Evolutionary conservation across 92 coral and sea anemone species (phyloP).

Genomic region (Isaurus tuberculatus): DNA sequence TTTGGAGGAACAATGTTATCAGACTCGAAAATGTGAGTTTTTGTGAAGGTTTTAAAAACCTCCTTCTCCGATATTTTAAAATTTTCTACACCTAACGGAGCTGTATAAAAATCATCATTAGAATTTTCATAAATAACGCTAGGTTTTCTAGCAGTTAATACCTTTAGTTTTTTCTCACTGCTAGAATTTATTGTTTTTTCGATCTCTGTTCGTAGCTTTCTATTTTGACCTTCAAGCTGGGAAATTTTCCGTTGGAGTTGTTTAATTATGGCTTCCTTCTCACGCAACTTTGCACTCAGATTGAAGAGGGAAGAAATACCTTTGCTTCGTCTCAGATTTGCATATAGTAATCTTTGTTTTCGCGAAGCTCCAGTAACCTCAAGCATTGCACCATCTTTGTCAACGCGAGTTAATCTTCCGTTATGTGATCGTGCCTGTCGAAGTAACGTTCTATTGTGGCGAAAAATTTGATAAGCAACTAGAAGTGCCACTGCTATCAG

Average conservation of each 20-base stretch:
- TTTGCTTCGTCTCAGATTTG: slow-evolving; percentile 17
- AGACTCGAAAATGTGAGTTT: slow-evolving; percentile 75
- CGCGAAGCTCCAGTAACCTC: not conserved
- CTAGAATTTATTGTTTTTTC: slow-evolving; percentile 24
- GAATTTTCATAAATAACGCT: slow-evolving; percentile 26
- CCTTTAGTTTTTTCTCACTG: not conserved
- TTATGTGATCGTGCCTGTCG: slow-evolving; percentile 24
- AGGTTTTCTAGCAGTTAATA: not conserved
- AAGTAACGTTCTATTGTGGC: slow-evolving; percentile 37
- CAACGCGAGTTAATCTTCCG: slow-evolving; percentile 2
- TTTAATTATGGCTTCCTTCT: slow-evolving; percentile 46
- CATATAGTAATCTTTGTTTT: slow-evolving; percentile 4
- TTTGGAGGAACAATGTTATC: slow-evolving; percentile 67
- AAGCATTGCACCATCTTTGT: not conserved
- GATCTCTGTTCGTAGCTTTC: slow-evolving; percentile 57
- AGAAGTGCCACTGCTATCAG: slow-evolving; percentile 48
- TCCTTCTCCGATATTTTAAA: slow-evolving; percentile 66
- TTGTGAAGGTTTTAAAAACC: slow-evolving; percentile 74
- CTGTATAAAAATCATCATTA: not conserved
- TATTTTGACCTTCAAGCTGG: slow-evolving; percentile 46
- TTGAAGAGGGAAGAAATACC: slow-evolving; percentile 37
- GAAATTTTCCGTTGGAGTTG: slow-evolving; percentile 53
- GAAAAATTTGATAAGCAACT: slow-evolving; percentile 69
- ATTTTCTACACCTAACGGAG: not conserved
- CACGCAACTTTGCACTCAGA: slow-evolving; percentile 56